Percentiles rank a stretch among this genome's conserved stretches.
phyloP scores from a whole-genome alignment of 2,888 invertebrate genomes.

The Cerastis rubricosa region DNA sequence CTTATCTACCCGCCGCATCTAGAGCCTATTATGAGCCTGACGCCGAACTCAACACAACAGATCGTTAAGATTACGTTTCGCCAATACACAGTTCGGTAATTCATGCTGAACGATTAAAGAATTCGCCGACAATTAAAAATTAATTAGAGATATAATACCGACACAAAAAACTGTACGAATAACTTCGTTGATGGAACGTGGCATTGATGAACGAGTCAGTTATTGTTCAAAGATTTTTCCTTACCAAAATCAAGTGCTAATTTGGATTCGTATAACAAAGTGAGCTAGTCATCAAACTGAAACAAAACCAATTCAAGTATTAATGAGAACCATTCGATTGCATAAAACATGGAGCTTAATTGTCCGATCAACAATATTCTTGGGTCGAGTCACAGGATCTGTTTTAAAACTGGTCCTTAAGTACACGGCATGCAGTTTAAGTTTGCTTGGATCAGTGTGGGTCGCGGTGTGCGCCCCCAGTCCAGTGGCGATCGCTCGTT shows the following conservation, averaged over 20 bases:
- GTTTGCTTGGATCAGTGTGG: slow-evolving; percentile 22
- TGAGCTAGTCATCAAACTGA: slow-evolving; percentile 52
- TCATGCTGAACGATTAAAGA: slow-evolving; percentile 65
- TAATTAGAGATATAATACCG: slow-evolving; percentile 65
- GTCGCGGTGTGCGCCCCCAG: slow-evolving; percentile 67
- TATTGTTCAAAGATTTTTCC: slow-evolving; percentile 44
- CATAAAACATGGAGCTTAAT: slow-evolving; percentile 71
- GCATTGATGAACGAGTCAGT: slow-evolving; percentile 51
- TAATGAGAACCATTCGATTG: slow-evolving; percentile 66
- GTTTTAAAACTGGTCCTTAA: slow-evolving; percentile 46
- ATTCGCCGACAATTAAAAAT: slow-evolving; percentile 67
- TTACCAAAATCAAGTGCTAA: slow-evolving; percentile 49
- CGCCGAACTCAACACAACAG: slow-evolving; percentile 81
- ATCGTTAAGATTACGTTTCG: slow-evolving; percentile 80
- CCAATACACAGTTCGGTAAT: slow-evolving; percentile 66
- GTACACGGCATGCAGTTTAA: slow-evolving; percentile 43
- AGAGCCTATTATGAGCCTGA: slow-evolving; percentile 88
- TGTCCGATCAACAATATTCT: slow-evolving; percentile 70
- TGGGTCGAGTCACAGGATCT: slow-evolving; percentile 2
- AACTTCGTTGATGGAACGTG: slow-evolving; percentile 46
- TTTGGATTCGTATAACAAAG: slow-evolving; percentile 54
- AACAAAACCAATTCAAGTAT: slow-evolving; percentile 60
- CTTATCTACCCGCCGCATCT: slow-evolving; percentile 87
- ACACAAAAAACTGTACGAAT: slow-evolving; percentile 52
- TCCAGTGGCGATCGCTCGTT: slow-evolving; percentile 86